Base-by-base conservation (phyloP, 2,113 vertebrate genomes). In the Cottus gobio region DNA sequence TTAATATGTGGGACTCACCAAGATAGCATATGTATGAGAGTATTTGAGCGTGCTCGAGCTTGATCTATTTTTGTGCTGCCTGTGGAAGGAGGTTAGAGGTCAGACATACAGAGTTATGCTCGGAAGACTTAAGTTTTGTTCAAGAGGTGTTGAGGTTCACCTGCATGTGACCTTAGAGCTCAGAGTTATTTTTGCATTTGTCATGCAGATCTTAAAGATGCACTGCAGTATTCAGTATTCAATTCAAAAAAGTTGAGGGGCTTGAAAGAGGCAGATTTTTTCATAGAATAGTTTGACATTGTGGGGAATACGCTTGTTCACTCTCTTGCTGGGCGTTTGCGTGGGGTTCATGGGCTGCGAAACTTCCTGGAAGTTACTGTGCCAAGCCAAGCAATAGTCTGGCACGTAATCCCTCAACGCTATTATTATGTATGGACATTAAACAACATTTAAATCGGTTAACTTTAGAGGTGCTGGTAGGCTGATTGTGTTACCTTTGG, bases 1-100 rank as follows among this genome's bases (percentile, higher is more conserved):
- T 83, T 91, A 82, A 85, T 89, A 77, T 81, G 62, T 56, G 62
- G 28, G 54, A 70, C 72, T 56, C 54, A 10, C 65, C 61, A 28
- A 70, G 76, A 82, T 75, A 54, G 58, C 34, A 48, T 67, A 69
- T 77, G 68, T 75, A 69, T 85, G 48, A 81, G 80, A 30, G 63
- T 2, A 11, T 37, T 57, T 44, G 65, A 9, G n/a, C 42, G 42
- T 20, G 77, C 48, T 42, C 3, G 7, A 31, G 39, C 36, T 48
- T 22, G 44, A 62, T 71, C 34, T 39, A 6, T 72, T 63, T 71
- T 50, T 61, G 61, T 24, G 3, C 50, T 54, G 24, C 26, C 18
- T 54, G 39, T 16, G 24, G 54, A 54, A 68, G 63, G 70, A 71
- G 63, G 74, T 78, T n/a, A 50, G 57, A 77, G 62, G 69, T 72